phyloP scores from a whole-genome alignment of 2,888 invertebrate genomes.

The Hirtodrosophila confusa region DNA sequence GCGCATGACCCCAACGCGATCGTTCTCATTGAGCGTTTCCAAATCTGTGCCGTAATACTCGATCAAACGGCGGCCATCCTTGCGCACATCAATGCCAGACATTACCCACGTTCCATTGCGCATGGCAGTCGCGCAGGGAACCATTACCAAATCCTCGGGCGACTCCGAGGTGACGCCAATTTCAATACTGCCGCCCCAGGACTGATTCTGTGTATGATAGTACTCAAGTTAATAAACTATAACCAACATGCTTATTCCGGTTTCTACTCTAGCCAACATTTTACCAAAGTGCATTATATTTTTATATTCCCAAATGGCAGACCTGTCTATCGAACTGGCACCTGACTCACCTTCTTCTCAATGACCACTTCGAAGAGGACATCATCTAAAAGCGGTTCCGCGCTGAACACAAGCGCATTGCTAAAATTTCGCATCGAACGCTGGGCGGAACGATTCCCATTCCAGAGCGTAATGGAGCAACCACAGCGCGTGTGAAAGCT shows the following conservation, averaged over 20 bases:
- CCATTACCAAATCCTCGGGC: slow-evolving; percentile 88
- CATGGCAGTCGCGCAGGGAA: slow-evolving; percentile 91
- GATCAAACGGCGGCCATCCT: slow-evolving; percentile 92
- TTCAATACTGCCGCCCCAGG: slow-evolving; percentile 91
- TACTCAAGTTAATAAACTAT: not conserved
- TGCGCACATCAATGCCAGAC: slow-evolving; percentile 93
- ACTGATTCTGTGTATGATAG: slow-evolving; percentile 87
- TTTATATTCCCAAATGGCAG: too few species aligned
- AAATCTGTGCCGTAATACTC: slow-evolving; percentile 94
- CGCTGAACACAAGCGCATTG: slow-evolving; percentile 93
- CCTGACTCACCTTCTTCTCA: slow-evolving; percentile 90
- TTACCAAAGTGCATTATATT: too few species aligned
- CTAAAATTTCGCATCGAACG: slow-evolving; percentile 93
- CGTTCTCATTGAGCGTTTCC: slow-evolving; percentile 92
- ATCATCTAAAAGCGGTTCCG: slow-evolving; percentile 91
- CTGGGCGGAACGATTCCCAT: slow-evolving; percentile 92
- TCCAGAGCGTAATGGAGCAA: slow-evolving; percentile 92
- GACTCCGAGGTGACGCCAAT: slow-evolving; percentile 90
- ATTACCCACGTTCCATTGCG: slow-evolving; percentile 95
- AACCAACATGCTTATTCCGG: too few species aligned
- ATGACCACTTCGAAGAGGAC: slow-evolving; percentile 93
- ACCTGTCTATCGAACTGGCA: too few species aligned
- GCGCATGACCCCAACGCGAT: slow-evolving; percentile 93
- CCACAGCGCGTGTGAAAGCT: slow-evolving; percentile 88
- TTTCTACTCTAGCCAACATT: too few species aligned